Base-by-base conservation (phyloP, 2,888 invertebrate species). In the Diaperis boleti region DNA sequence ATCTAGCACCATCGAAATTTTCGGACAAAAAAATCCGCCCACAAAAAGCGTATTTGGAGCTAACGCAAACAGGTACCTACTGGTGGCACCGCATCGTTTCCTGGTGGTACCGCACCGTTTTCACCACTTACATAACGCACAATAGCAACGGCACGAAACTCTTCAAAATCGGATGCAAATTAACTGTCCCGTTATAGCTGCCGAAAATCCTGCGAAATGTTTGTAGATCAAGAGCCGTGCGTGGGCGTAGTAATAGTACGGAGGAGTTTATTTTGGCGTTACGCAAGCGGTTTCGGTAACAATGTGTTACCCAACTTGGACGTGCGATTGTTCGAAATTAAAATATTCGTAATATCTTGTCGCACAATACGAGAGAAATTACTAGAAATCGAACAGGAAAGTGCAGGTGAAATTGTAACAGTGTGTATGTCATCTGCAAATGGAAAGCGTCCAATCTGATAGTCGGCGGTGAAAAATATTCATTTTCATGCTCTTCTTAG, bases 301-400 rank as follows among this genome's bases (percentile, higher is more conserved):
- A 39, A 52, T 60, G 22, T 33, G 20, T 60, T 60, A 18, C 60
- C 29, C 54, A 60, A 60, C 41, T 17, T 17, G 17, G 44, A 18
- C 33, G 22, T 20, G 14, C 56, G 45, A 62, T 56, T 50, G 62
- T 62, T 52, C 10, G 45, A 55, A 61, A 61, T 50, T 62, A 49
- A 57, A 62, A 62, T 57, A 62, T 52, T 41, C 54, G 49, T 50
- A 61, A 41, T 52, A 50, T 13, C 44, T 50, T 44, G 56, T 59
- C 49, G 26, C 37, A 62, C 59, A 64, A 67, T 64, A 64, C 62
- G 69, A 71, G 74, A 74, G 78, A 79, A 77, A 76, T 75, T 74
- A 70, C 72, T 78, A 79, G 79, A 79, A 79, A 79, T 78, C 77
- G 77, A 74, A 72, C 75, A 76, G 77, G 77, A 78, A 78, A 73